Evolutionary conservation across 2,888 invertebrate genomes (phyloP), one percentile per base, ranked within the genome.

Genomic region (Acleris laterana): DNA sequence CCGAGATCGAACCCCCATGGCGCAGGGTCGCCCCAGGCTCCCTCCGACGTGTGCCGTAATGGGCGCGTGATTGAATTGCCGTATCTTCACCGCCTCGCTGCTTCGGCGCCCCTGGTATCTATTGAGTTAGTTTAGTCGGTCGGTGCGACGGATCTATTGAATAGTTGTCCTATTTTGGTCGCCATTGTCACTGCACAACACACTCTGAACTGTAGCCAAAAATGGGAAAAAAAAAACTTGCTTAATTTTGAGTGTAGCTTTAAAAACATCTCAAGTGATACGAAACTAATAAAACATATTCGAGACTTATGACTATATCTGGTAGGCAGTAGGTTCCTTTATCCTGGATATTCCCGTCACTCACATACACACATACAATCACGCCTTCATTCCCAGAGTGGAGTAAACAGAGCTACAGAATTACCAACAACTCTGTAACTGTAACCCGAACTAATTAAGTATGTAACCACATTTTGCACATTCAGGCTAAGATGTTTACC

Each of bases 61-160:
- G 80, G 83, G 77, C 79, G 77, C 80, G 80, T 82, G 88, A 88
- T 90, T 88, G 85, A 88, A 89, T 85, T 83, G 84, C 82, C 83
- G 80, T 84, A 85, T 87, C 83, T 82, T 81, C 79, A 79, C 80
- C 81, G 80, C 86, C 80, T 82, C 79, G 76, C 75, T 80, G 77
- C 82, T 75, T 76, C 77, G 74, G 75, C 74, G 77, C 79, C 76
- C 87, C 84, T 84, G 79, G 84, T 85, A 83, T 80, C 76, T 79
- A 84, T 88, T 77, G 80, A 83, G 81, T 84, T 85, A 83, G 85
- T 84, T 83, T 83, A 78, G 76, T 74, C 72, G 77, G 77, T 71
- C 74, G 74, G 72, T 74, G 73, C 73, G 76, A 77, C 72, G 60
- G 61, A 49, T 44, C 28, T 61, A 59, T 64, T 28, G 42, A 56